These are phyloP conservation scores for Volucella inanis DNA, from an alignment of 2,888 invertebrate species.

Conservation along the genomic window DNA sequence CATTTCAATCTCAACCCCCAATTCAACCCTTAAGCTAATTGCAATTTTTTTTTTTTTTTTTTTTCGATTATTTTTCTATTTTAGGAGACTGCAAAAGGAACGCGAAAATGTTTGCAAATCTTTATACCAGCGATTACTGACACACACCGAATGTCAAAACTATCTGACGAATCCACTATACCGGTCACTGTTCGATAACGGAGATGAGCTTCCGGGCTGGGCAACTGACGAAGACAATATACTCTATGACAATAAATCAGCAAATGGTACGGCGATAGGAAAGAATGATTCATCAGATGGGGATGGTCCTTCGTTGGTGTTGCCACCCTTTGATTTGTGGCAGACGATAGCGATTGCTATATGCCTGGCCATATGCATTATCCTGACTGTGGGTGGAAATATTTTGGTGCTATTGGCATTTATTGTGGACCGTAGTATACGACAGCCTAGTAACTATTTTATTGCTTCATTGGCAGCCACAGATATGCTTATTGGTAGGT, in stretches of 20 bases:
- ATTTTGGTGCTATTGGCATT: constrained; percentile 97
- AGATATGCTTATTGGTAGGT: constrained; percentile 94
- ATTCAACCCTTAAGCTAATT: background rate
- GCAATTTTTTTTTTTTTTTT: background rate
- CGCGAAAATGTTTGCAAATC: constrained; percentile 89
- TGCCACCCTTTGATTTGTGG: constrained; percentile 95
- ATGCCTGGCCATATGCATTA: constrained; percentile 92
- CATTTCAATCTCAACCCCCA: background rate
- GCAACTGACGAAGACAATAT: constrained; percentile 78
- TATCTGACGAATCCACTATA: constrained; percentile 83
- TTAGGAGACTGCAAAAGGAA: constrained; percentile 89
- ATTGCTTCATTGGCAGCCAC: constrained; percentile 99
- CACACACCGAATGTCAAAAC: constrained; percentile 86
- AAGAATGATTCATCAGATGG: constrained; percentile 76
- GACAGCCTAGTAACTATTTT: constrained; percentile 99
- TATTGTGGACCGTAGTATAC: constrained; percentile 94
- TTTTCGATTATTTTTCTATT: constrained; percentile 15
- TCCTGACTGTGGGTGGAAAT: constrained; percentile 97
- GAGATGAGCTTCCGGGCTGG: constrained; percentile 82
- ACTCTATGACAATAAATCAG: constrained; percentile 78
- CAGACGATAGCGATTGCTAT: constrained; percentile 94
- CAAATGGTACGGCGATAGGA: constrained; percentile 78
- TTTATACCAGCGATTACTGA: constrained; percentile 85
- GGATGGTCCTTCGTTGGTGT: constrained; percentile 84
- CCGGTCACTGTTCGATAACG: constrained; percentile 83